Evolutionary conservation across 2,888 invertebrate genomes (phyloP).

Genomic region (Hyppa rectilinea): DNA sequence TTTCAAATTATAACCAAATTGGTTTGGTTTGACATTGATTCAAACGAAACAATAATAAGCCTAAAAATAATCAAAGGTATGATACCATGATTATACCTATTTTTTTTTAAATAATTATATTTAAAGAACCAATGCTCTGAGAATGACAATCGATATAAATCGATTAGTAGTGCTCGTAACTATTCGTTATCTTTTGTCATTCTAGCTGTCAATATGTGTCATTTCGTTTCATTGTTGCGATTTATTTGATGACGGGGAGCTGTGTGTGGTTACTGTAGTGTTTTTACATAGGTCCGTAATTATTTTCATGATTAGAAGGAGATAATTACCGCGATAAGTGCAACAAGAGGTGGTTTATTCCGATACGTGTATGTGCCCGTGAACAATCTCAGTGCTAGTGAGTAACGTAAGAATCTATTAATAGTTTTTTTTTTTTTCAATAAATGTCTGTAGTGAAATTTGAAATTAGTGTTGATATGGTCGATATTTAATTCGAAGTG

Average conservation of each 20-base stretch:
- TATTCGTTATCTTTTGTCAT: slow-evolving; percentile 60
- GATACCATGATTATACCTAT: not conserved
- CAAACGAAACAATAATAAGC: not conserved
- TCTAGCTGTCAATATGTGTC: slow-evolving; percentile 51
- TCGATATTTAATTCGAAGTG: slow-evolving; percentile 78
- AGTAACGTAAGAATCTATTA: slow-evolving; percentile 78
- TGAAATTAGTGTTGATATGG: slow-evolving; percentile 75
- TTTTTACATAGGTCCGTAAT: slow-evolving; percentile 57
- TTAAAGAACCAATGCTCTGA: too few species aligned
- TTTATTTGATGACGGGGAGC: slow-evolving; percentile 66
- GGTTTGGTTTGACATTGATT: not conserved
- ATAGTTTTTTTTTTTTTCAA: slow-evolving; percentile 76
- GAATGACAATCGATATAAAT: not conserved
- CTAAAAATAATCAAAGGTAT: not conserved
- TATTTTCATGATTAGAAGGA: slow-evolving; percentile 59
- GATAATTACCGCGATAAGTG: slow-evolving; percentile 62
- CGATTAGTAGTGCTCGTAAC: slow-evolving; percentile 28
- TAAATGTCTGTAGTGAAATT: slow-evolving; percentile 76
- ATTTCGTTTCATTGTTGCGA: slow-evolving; percentile 64
- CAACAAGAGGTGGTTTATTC: slow-evolving; percentile 55
- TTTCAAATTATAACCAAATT: too few species aligned
- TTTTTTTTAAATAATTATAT: not conserved
- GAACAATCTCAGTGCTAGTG: slow-evolving; percentile 67
- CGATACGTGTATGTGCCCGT: slow-evolving; percentile 48
- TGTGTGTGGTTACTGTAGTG: slow-evolving; percentile 55